phyloP scores from a whole-genome alignment of 1,140 invertebrate species.

The Drosophila kikkawai region DNA sequence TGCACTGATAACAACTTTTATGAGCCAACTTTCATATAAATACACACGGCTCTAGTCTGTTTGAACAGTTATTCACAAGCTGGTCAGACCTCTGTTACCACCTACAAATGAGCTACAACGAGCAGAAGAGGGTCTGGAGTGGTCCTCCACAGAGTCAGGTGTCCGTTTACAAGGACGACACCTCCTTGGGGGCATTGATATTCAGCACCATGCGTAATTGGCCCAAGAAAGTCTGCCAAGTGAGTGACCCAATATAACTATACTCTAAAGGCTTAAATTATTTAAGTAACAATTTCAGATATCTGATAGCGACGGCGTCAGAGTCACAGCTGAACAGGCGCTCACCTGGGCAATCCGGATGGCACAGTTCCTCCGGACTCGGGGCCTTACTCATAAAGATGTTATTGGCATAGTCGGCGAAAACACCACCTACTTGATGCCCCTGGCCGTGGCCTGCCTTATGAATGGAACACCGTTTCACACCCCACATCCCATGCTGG shows the following conservation, averaged over 20 bases:
- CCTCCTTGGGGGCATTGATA: background rate
- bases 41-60: background rate
- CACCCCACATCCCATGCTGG: slow-evolving; percentile 2
- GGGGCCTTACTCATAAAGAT: slow-evolving; percentile 1
- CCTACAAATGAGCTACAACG: background rate
- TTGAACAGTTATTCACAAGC: background rate
- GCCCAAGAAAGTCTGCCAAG: slow-evolving; percentile 8
- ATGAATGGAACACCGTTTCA: slow-evolving; percentile 5
- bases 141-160: background rate
- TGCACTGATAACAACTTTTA: background rate
- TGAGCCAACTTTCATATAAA: background rate
- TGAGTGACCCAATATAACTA: background rate
- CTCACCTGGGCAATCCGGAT: background rate
- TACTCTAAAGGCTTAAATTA: background rate
- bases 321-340: background rate
- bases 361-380: background rate
- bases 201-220: slow-evolving; percentile 1
- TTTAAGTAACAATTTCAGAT: background rate
- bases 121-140: background rate
- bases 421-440: slow-evolving; percentile 9
- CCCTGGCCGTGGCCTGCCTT: slow-evolving; percentile 7
- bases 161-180: background rate
- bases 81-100: background rate
- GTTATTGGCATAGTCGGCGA: slow-evolving; percentile 2
- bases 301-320: background rate